Evolutionary conservation across 2,113 vertebrate species (phyloP).

Genomic region (Hystrix brachyura): DNA sequence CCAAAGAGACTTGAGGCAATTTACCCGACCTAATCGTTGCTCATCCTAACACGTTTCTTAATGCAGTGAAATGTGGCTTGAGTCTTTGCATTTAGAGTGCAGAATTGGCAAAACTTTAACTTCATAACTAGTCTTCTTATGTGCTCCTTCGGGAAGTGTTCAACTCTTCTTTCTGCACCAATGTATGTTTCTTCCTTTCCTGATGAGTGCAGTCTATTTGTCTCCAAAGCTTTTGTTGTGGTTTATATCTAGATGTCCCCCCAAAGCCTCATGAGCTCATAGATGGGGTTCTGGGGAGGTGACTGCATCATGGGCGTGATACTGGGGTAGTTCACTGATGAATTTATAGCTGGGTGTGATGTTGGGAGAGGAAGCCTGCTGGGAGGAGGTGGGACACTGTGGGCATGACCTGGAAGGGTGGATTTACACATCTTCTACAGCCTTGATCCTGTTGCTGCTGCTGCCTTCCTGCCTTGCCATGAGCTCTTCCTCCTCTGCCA

Average conservation of each 20-base stretch:
- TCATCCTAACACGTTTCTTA: constrained; percentile 28
- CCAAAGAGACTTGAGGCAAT: background rate
- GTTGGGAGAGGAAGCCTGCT: background rate
- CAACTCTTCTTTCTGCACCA: background rate
- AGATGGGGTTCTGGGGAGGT: background rate
- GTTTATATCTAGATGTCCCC: background rate
- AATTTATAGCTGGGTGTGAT: background rate
- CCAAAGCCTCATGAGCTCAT: background rate
- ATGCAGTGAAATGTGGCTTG: background rate
- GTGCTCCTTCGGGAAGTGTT: background rate
- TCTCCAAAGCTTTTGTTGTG: too few relatives aligned
- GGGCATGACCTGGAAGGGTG: background rate
- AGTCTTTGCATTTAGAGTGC: background rate
- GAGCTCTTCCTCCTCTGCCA: background rate
- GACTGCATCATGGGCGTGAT: background rate
- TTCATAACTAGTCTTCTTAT: background rate
- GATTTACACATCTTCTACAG: background rate
- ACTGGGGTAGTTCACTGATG: background rate
- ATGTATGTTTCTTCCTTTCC: background rate
- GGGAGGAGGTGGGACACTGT: background rate
- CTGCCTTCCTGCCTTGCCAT: background rate
- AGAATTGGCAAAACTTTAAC: background rate
- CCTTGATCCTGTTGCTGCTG: background rate
- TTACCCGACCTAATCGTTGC: constrained; percentile 5
- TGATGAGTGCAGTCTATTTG: rapidly evolving